Evolutionary conservation across 2,797 vertebrate genomes (phyloP), one percentile per base, ranked within the genome.

Genomic region (Toxotes lorentzi): DNA sequence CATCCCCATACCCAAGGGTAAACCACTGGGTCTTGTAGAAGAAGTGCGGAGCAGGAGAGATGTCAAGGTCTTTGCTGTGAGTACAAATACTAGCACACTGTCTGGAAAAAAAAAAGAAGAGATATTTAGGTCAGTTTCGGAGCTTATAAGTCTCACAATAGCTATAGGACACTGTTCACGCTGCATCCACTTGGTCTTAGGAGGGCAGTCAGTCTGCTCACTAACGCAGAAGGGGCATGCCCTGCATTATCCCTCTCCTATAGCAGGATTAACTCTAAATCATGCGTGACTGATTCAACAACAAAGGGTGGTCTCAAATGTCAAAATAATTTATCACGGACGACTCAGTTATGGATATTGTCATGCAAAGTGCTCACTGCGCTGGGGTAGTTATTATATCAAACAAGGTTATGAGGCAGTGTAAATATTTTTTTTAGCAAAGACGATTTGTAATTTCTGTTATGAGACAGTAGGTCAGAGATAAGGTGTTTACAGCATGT

Each of bases 1-100:
- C 57, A 97, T 99, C 90, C 98, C 98, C 4, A 2, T 96, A 65
- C 95, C 96, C 1, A 99, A 96, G 91, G 97, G 97, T 45, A 97
- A 95, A 86, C 95, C 96, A 0, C 93, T 99, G 78, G 94, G 89
- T 30, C 94, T 99, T 12, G 97, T 99, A 70, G 98, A 99, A 87
- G 97, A 99, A 88, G 97, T 99, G 86, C 94, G 96, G 77, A 90
- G 66, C 89, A 93, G 97, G 65, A 89, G 82, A 2, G 97, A 99
- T 17, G 94, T 99, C 79, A 95, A 94, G 86, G 92, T 99, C 80
- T 97, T 98, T 88, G 95, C 63, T 19, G 98, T 99, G 89, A 97
- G 97, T 96, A 85, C n/a, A 56, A 72, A 68, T 24, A 45, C 17
- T 6, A 63, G 30, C 43, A 12, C 56, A 4, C 13, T 53, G 6